A percentile compares a stretch with the other conserved stretches of the same genome.
These are phyloP conservation scores for Rotaria socialis DNA, from an alignment of 2,888 invertebrate genomes.

Conservation along the genomic window DNA sequence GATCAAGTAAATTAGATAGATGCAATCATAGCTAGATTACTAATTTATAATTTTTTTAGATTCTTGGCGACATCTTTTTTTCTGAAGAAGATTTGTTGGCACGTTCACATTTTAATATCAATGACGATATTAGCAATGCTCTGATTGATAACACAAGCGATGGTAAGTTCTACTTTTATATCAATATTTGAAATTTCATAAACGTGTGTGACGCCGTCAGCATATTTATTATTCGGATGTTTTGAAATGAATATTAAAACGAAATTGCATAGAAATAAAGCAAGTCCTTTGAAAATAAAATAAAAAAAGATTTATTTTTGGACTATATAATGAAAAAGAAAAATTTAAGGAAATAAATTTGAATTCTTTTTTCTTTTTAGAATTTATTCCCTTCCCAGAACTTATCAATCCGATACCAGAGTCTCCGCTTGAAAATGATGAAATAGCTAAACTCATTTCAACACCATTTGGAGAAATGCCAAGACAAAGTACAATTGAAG, in stretches of 20 bases:
- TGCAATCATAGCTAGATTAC: not conserved
- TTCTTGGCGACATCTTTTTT: not conserved
- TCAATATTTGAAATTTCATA: no score
- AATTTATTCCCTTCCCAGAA: no score
- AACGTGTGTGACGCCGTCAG: not conserved
- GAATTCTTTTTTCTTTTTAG: no score
- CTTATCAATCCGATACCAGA: no score
- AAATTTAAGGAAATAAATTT: no score
- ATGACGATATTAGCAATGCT: not conserved
- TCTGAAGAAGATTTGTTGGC: not conserved
- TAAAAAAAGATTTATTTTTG: no score
- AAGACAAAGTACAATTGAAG: not conserved
- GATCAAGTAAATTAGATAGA: not conserved
- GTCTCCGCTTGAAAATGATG: not conserved
- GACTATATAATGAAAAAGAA: no score
- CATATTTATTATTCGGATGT: not conserved
- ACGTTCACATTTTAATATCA: no score
- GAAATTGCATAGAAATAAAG: no score
- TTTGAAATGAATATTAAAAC: no score
- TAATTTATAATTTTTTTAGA: not conserved
- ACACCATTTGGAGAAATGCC: not conserved
- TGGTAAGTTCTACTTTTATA: not conserved
- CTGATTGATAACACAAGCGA: not conserved
- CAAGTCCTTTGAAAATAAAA: no score
- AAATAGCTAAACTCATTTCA: not conserved